Conservation (phyloP, 2,113 vertebrate genomes). For the Hippocampus mohnikei region DNA sequence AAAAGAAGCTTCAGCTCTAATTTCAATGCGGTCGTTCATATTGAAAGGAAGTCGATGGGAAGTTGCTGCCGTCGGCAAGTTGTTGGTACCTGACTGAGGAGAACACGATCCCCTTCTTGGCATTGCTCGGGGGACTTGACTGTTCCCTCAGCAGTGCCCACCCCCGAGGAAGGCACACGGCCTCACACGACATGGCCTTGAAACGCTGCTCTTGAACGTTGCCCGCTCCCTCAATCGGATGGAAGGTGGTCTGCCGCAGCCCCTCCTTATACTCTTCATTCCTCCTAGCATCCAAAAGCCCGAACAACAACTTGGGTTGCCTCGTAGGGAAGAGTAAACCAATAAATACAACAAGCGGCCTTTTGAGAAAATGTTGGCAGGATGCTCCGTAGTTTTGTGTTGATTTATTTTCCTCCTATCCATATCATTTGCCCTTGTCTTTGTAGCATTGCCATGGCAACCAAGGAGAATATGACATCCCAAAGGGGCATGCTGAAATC, state of each 20-base stretch:
- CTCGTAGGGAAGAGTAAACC: background rate
- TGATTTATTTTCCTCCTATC: background rate
- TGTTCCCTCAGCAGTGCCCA: constrained; percentile 41
- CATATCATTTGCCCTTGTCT: constrained; percentile 15
- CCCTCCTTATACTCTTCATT: constrained; percentile 4
- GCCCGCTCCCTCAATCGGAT: constrained; percentile 4
- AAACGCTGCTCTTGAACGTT: background rate
- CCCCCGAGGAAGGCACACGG: constrained; percentile 21
- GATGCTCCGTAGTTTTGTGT: background rate
- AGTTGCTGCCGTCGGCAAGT: constrained; percentile 51
- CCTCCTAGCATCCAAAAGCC: constrained; percentile 6
- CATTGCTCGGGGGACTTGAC: constrained; percentile 37
- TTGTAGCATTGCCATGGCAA: constrained; percentile 94
- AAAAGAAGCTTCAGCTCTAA: constrained; percentile 31
- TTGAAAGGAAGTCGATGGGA: constrained; percentile 14
- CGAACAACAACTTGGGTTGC: background rate
- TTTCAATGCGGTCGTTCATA: constrained; percentile 41
- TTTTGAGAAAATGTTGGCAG: background rate
- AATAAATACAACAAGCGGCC: background rate
- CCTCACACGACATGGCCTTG: constrained; percentile 9
- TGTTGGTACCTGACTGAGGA: constrained; percentile 59
- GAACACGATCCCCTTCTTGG: constrained; percentile 56
- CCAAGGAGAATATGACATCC: constrained; percentile 98
- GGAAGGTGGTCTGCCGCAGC: constrained; percentile 8
- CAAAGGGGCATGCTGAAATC: constrained; percentile 93